Conservation (phyloP, 2,113 vertebrate genomes). For the Urocitellus parryii region DNA sequence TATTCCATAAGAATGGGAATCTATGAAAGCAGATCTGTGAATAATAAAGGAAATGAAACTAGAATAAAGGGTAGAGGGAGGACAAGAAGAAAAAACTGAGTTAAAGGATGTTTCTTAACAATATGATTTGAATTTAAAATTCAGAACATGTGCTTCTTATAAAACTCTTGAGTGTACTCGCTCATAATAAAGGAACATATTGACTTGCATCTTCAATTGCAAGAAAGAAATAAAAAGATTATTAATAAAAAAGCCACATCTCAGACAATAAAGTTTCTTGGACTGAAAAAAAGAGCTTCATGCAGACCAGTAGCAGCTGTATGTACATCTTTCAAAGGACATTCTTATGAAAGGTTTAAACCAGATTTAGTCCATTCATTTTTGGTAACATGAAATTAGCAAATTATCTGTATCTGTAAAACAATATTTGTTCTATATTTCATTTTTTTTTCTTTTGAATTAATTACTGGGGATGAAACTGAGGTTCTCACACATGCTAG, state of each 20-base stretch:
- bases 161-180: conserved; percentile 75
- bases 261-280: conserved; percentile 67
- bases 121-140: conserved; percentile 73
- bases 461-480: neutral
- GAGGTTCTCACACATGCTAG: neutral
- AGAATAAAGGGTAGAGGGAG: conserved; percentile 37
- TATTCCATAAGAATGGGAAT: conserved; percentile 61
- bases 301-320: conserved; percentile 34
- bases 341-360: conserved; percentile 47
- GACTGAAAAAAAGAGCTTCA: conserved; percentile 53
- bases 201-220: conserved; percentile 62
- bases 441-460: neutral
- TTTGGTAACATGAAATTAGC: conserved; percentile 18
- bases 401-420: conserved; percentile 49
- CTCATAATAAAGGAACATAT: conserved; percentile 57
- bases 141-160: conserved; percentile 73
- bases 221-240: conserved; percentile 68
- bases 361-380: conserved; percentile 29
- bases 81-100: conserved; percentile 40
- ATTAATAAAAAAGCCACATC: neutral
- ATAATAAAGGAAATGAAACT: conserved; percentile 73
- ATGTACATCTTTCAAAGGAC: conserved; percentile 22
- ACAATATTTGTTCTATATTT: conserved; percentile 49
- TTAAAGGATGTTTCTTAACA: conserved; percentile 52
- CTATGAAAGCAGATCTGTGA: conserved; percentile 62